Evolutionary conservation across 2,888 invertebrate genomes (phyloP).

Genomic region (Zygothrica quintamaculata): DNA sequence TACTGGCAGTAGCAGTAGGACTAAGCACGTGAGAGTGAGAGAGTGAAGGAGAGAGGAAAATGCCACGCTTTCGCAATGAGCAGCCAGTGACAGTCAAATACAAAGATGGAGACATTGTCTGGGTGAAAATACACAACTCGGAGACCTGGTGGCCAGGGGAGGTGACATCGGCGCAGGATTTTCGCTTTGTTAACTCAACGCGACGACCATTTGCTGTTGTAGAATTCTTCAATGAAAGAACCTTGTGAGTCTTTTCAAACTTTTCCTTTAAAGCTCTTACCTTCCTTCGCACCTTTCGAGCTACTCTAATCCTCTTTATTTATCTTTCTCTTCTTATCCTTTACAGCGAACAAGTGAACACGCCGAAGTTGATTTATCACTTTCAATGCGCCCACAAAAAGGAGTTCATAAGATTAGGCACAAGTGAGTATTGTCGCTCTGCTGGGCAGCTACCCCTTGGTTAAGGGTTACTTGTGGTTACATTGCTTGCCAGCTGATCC

Average conservation of each 20-base stretch:
- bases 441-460: too few relatives aligned
- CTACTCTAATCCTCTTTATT: too few relatives aligned
- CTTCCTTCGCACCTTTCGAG: too few relatives aligned
- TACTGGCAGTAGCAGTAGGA: background rate
- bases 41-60: conserved; percentile 20
- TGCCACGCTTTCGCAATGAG: conserved; percentile 65
- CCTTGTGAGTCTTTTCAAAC: too few relatives aligned
- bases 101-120: conserved; percentile 91
- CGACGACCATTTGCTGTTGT: conserved; percentile 92
- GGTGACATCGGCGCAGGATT: conserved; percentile 88
- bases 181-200: conserved; percentile 87
- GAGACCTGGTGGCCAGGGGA: conserved; percentile 94
- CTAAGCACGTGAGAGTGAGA: background rate
- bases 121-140: conserved; percentile 91
- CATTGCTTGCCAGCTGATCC: too few relatives aligned
- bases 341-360: conserved; percentile 91
- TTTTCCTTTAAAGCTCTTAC: too few relatives aligned
- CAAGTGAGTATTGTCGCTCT: conserved; percentile 88
- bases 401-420: conserved; percentile 92
- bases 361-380: conserved; percentile 89
- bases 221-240: conserved; percentile 93
- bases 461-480: too few relatives aligned
- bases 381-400: conserved; percentile 91
- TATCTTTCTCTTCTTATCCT: background rate
- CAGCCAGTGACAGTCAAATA: conserved; percentile 45